Evolutionary conservation across 2,888 invertebrate genomes (phyloP).

Genomic region (Resseliella maxima): DNA sequence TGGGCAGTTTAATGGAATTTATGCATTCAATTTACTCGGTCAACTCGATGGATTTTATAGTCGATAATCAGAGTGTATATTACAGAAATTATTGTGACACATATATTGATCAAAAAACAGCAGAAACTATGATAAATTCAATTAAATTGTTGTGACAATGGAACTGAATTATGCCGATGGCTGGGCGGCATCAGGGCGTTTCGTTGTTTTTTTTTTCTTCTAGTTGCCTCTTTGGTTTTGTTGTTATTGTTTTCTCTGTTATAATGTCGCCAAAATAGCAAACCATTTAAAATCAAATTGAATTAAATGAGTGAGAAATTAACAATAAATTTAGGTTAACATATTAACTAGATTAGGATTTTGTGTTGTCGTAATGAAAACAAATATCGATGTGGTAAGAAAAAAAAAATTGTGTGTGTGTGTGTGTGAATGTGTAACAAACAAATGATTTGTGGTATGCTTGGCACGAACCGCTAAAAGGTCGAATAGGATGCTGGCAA

Average conservation of each 20-base stretch:
- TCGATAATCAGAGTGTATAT: not conserved
- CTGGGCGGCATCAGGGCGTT: not conserved
- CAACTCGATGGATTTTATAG: not conserved
- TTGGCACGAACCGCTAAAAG: too few relatives aligned
- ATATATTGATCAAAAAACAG: too few relatives aligned
- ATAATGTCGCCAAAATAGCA: not conserved
- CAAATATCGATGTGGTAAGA: not conserved
- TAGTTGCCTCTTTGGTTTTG: too few relatives aligned
- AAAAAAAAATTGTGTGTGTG: too few relatives aligned
- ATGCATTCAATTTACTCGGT: slow-evolving; percentile 28
- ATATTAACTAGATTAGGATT: slow-evolving; percentile 1
- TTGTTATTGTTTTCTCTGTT: too few relatives aligned
- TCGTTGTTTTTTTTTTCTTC: not conserved
- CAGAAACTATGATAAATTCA: not conserved
- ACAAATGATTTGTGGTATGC: too few relatives aligned
- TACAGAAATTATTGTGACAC: not conserved
- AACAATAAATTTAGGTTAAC: slow-evolving; percentile 38
- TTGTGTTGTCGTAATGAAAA: slow-evolving; percentile 12
- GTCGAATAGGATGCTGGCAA: too few relatives aligned
- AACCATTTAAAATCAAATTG: not conserved
- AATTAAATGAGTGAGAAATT: slow-evolving; percentile 26
- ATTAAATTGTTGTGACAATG: not conserved
- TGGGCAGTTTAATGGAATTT: slow-evolving; percentile 14
- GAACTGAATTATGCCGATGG: not conserved
- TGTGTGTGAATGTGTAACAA: too few relatives aligned